Percentiles rank a stretch among this genome's conserved stretches.
phyloP scores from a whole-genome alignment of 1,140 invertebrate species.

The Calosoma granatense region DNA sequence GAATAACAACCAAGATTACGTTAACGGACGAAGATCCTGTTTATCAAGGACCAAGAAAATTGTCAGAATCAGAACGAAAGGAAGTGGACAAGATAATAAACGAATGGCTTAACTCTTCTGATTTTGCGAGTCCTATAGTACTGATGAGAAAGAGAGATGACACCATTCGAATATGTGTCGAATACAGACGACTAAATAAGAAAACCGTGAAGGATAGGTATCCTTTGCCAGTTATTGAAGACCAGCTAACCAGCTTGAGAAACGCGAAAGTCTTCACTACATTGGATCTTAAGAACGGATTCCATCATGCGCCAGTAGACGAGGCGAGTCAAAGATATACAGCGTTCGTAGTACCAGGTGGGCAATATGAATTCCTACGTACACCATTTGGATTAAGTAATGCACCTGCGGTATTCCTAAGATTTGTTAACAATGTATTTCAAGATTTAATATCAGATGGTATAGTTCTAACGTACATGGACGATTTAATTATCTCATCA shows the following conservation, averaged over 20 bases:
- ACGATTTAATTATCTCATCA: slow-evolving; percentile 19
- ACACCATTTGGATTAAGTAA: slow-evolving; percentile 32
- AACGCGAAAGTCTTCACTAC: slow-evolving; percentile 19
- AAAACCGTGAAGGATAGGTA: slow-evolving; percentile 29
- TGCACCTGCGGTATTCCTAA: too few species aligned
- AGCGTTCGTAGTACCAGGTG: slow-evolving; percentile 29
- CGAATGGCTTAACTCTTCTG: too few species aligned
- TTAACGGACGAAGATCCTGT: too few species aligned
- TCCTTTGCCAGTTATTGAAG: slow-evolving; percentile 27
- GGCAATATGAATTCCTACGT: slow-evolving; percentile 32
- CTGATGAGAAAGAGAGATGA: slow-evolving; percentile 30
- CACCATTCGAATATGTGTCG: slow-evolving; percentile 25
- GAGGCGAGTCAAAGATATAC: slow-evolving; percentile 27
- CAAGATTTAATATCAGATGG: too few species aligned
- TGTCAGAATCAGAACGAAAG: too few species aligned
- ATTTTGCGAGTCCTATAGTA: slow-evolving; percentile 25
- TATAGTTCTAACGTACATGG: too few species aligned
- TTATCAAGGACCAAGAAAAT: too few species aligned
- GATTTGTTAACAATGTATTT: too few species aligned
- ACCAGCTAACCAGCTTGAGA: slow-evolving; percentile 18
- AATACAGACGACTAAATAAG: slow-evolving; percentile 28
- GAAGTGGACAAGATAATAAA: too few species aligned
- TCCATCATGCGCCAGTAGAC: too few species aligned
- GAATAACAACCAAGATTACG: too few species aligned
- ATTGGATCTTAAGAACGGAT: too few species aligned